Conservation (phyloP, 2,797 vertebrate genomes). For the Odontamblyopus lacepedii region DNA sequence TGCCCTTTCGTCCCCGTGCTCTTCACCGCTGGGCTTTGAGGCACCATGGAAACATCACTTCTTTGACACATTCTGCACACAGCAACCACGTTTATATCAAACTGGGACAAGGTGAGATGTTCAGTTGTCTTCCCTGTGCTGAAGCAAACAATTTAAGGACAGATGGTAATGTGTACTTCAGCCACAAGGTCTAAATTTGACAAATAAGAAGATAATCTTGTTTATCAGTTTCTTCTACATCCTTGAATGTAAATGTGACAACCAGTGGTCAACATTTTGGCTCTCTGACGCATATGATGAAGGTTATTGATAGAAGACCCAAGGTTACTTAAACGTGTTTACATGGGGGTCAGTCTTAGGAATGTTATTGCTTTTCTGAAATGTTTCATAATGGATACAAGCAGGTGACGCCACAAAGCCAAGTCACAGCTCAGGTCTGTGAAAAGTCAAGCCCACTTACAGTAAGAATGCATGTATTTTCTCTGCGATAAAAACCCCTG, state of each 20-base stretch:
- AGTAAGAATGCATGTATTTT: background rate
- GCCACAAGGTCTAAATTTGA: conserved; percentile 5
- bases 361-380: background rate
- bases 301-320: conserved; percentile 10
- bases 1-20: conserved; percentile 63
- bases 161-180: background rate
- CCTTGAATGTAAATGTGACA: background rate
- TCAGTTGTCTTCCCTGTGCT: background rate
- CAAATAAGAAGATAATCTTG: background rate
- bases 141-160: conserved; percentile 1
- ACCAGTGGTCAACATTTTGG: background rate
- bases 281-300: background rate
- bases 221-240: background rate
- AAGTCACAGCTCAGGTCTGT: background rate
- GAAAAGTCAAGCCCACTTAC: background rate
- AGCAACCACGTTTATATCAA: conserved; percentile 71
- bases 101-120: conserved; percentile 75
- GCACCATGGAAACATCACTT: conserved; percentile 71
- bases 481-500: background rate
- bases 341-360: background rate
- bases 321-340: conserved; percentile 4
- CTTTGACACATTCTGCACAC: conserved; percentile 68
- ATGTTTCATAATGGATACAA: background rate
- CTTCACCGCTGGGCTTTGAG: conserved; percentile 76
- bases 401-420: background rate